Evolutionary conservation across 2,888 invertebrate genomes (phyloP), one percentile per base, ranked within the genome.

Genomic region (Eristalis arbustorum): DNA sequence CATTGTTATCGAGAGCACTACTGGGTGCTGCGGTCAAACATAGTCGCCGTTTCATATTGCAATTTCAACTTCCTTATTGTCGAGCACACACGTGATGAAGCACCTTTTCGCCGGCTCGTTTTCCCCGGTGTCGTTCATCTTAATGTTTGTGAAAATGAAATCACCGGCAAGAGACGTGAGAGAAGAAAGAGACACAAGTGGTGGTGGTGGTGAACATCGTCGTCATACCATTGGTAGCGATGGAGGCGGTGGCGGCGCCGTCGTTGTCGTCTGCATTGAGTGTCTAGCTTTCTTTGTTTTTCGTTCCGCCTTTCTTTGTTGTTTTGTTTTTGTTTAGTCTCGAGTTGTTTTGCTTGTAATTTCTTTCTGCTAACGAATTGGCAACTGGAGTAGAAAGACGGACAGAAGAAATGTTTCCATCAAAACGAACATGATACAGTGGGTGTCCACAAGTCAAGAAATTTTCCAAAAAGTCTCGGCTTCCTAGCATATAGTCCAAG

Each of bases 21-120:
- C 14, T 64, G 23, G 37, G 63, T 57, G 79, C 25, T 76, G 75
- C 80, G 84, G 80, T 80, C 75, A 80, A 76, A 80, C 72, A 80
- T 76, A 14, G 61, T 78, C 71, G 34, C 71, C 40, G 71, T 64
- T 56, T 79, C 79, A 71, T 71, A 64, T 79, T 67, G 75, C 57
- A 74, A 76, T 72, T 80, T 79, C 34, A 79, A 84, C 84, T 84
- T 84, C 84, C 84, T 84, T 84, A 84, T 84, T 84, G 84, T 72
- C 75, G 63, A 67, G 71, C 72, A 80, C 49, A 49, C 84, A 84
- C 84, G 84, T 84, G 84, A 71, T 84, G 72, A 80, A 80, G 84
- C 84, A 80, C 71, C 80, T 67, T 71, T 84, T 67, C 57, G 61
- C 56, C 75, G 62, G 56, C 63, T 42, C 67, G 37, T 79, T 49